A percentile compares a stretch with the other conserved stretches of the same genome.
These are phyloP conservation scores for Philypnodon macrostomus DNA, from an alignment of 2,797 vertebrate genomes.

Conservation along the genomic window DNA sequence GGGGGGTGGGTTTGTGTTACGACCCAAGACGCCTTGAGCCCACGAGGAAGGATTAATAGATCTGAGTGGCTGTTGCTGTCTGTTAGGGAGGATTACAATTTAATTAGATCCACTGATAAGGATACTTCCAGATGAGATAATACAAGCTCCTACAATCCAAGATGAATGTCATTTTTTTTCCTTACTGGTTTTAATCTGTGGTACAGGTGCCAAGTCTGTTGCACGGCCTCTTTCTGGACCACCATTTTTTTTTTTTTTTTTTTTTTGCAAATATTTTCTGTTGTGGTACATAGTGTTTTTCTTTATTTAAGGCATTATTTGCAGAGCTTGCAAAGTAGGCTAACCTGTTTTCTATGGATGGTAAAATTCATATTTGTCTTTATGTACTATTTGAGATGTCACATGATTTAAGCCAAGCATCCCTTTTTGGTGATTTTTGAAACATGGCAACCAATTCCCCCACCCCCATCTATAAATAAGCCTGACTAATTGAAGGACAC, in stretches of 20 bases:
- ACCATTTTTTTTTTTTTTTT: too few species aligned
- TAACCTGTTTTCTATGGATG: too few species aligned
- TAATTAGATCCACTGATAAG: conserved; percentile 43
- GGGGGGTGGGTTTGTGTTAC: conserved; percentile 58
- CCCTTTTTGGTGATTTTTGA: background rate
- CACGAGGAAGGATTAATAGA: conserved; percentile 45
- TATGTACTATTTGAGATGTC: too few species aligned
- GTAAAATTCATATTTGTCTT: too few species aligned
- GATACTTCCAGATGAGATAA: background rate
- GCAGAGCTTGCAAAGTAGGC: too few species aligned
- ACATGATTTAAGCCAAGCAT: background rate
- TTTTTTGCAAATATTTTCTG: too few species aligned
- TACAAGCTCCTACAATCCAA: background rate
- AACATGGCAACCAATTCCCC: conserved; percentile 1
- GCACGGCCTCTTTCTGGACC: too few species aligned
- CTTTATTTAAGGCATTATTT: too few species aligned
- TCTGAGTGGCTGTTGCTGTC: conserved; percentile 59
- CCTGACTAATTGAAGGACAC: conserved; percentile 29
- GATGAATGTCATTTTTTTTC: too few species aligned
- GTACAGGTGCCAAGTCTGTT: too few species aligned
- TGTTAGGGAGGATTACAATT: conserved; percentile 55
- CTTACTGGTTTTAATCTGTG: too few species aligned
- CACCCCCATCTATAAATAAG: conserved; percentile 13
- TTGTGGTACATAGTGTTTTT: too few species aligned
- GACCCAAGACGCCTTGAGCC: conserved; percentile 51